Evolutionary conservation across 2,113 vertebrate species (phyloP), one percentile per base, ranked within the genome.

Genomic region (Tetrax tetrax): DNA sequence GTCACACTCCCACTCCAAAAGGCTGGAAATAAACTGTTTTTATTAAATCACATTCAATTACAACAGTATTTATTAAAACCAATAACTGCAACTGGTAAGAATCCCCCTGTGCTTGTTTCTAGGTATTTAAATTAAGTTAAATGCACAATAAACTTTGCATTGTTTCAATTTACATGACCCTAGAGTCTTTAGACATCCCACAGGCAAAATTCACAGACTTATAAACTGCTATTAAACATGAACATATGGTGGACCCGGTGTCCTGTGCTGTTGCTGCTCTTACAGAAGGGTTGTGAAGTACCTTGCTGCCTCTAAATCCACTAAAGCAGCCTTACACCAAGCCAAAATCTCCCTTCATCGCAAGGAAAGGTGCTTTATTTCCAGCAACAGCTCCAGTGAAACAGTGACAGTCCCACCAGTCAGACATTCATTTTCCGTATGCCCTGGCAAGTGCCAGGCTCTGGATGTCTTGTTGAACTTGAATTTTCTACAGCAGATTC

Each of bases 101-200:
- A 96, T 96, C 96, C 96, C 96, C 83, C 29, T 68, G 95, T 83
- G 96, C 93, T 97, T 95, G 84, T 95, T 96, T 91, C 70, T 81
- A 96, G 85, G 96, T 97, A 95, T 95, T 97, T 97, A 97, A 97
- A 97, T 97, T 95, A 96, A 95, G 93, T 87, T 96, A 95, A 95
- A 96, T 75, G 93, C 84, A 89, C 93, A 96, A 97, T 97, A 97
- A 96, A 97, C 86, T 96, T 96, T 94, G 89, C 92, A 95, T 96
- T 96, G 87, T 96, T 96, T 97, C 93, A 93, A 92, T 97, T 97
- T 97, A 96, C 96, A 87, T 95, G 95, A 97, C 97, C 94, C 96
- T 80, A 59, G 96, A 96, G 97, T 92, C 91, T 83, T 92, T 27
- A 92, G 90, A 93, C 89, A 93, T 95, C 92, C 97, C 93, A 13